Base-by-base conservation (phyloP, 2,113 vertebrate species). In the Sardina pilchardus region DNA sequence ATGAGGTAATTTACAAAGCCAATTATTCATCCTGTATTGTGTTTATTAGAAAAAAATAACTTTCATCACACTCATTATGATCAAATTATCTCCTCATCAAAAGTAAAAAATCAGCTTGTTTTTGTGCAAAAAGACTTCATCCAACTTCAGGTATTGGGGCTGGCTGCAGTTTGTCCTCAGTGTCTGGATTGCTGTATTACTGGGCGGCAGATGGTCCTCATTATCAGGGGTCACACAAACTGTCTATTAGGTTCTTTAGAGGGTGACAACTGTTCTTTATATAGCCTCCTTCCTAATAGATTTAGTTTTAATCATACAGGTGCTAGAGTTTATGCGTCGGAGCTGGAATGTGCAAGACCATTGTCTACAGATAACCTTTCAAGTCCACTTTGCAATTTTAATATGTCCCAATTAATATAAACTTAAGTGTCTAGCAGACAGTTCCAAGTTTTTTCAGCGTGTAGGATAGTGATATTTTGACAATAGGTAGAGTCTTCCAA, bases 191-290 rank as follows among this genome's bases (percentile, higher is more conserved):
- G 84, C 47, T 82, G 30, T 44, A 50, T 36, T 75, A 84, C 53
- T 42, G 50, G 56, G 50, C 6, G 80, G 53, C 81, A 90, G 87
- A 89, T 90, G 85, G 84, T 75, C 67, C 78, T 84, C 84, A 87
- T 88, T 87, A 87, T 88, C 56, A 84, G 81, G 71, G 83, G 86
- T 86, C 89, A 83, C 21, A 81, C 82, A 83, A 87, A 84, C 86
- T 90, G 75, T 84, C 83, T 86, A 63, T 83, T 86, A 80, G 83
- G 56, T 81, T 86, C 85, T 88, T 82, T 81, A 82, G 85, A 82
- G 82, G 81, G 83, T 86, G 82, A 81, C 47, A 83, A 75, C 44
- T 87, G 82, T 82, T 78, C 56, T 87, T 83, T 83, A 87, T 86
- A 82, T 86, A 83, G 84, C 34, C 30, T 75, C 12, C 26, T 16